Base-by-base conservation (phyloP, 2,888 invertebrate species). In the Anthophora plumipes region DNA sequence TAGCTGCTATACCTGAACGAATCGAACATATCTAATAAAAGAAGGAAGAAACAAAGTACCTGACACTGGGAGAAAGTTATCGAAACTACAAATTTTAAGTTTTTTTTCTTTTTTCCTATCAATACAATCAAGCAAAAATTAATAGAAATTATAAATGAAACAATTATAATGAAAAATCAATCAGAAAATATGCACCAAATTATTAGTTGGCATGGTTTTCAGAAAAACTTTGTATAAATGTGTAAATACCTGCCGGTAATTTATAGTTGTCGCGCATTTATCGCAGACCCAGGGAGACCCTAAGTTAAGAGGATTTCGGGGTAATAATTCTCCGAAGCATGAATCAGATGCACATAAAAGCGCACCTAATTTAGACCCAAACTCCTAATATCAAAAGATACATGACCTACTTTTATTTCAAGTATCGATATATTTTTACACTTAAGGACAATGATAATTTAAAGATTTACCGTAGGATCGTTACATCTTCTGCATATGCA, bases 401-500 rank as follows among this genome's bases (percentile, higher is more conserved):
- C 1, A 17, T 50, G 11, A 54, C 17, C 17, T 14, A 1, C 5
- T 11, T 22, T 20, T 17, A 3, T 20, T 46, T 37, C 17, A 48
- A 20, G 43, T 8, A 22, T 25, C n/a, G 12, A 31, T 14, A 66
- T 12, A 5, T 55, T 46, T 22, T 12, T 54, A 12, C 1, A 20
- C 3, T 48, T 37, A 22, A 37, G 17, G n/a, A 12, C 1, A 17
- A 43, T 37, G 1, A 72, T 0, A 31, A 46, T 22, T 31, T 20
- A 1, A 55, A 43, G 39, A 85, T 54, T 80, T 89, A 93, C 94
- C 54, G 95, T 95, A 0, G 95, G 95, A 91, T 97, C 96, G 1
- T 94, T 92, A 90, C 97, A 97, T 69, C 97, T 94, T 4, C 93
- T 91, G 89, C 97, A 97, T 72, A 92, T 93, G 90, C 97, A 97